Base-by-base conservation (phyloP, 2,113 vertebrate species). In the Mirza zaza region DNA sequence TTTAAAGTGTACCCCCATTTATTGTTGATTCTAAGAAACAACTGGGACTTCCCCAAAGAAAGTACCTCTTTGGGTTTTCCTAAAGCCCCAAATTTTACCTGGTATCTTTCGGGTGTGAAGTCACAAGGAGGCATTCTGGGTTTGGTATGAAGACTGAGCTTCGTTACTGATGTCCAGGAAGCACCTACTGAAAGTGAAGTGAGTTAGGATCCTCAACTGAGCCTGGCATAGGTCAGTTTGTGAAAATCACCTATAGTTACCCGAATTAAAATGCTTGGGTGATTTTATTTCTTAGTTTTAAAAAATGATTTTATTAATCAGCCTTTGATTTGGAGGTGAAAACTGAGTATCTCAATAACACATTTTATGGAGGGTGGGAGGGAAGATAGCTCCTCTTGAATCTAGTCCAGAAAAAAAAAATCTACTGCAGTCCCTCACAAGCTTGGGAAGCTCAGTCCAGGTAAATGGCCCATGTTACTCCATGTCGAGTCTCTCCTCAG, bases 71-170 rank as follows among this genome's bases (percentile, higher is more conserved):
- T 50, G 57, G 20, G 2, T 65, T 77, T 94, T 59, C 36, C 25
- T 32, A 55, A 91, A 96, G 3, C 8, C 32, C 5, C 2, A 0
- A 45, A 27, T 81, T 98, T 98, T 98, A 99, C 99, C 98, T 99
- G 97, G 91, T 99, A 99, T 96, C 98, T 98, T 94, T 99, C 98
- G 65, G 99, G 99, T 70, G 92, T 98, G 97, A 99, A 99, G 98
- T 98, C 98, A 94, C 99, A 99, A 0, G 99, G 98, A n/a, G 99
- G 99, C 99, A 99, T 99, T 95, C 98, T 97, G 77, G 98, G 98
- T 48, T 92, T 95, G 94, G 12, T 65, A 89, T 98, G 97, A 36
- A 91, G 84, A 20, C 71, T 61, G 5, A 81, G 94, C 82, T 97
- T 98, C 98, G 94, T 97, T 90, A 76, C 96, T 94, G 98, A 98